Conservation (phyloP, 2,797 vertebrate species). For the Capromys pilorides region DNA sequence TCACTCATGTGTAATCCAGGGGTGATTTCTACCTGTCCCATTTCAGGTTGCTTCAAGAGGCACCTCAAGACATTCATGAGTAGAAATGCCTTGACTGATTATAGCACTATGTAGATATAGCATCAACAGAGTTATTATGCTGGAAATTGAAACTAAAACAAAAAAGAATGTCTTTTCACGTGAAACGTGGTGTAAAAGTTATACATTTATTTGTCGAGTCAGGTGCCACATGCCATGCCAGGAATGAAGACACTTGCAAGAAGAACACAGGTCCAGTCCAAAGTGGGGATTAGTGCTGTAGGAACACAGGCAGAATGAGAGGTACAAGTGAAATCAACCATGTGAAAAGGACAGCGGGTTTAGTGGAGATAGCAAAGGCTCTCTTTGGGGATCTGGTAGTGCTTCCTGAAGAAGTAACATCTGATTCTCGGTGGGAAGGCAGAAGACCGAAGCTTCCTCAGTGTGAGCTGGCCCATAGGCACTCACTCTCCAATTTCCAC, state of each 20-base stretch:
- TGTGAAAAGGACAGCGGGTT: neutral
- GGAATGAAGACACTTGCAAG: neutral
- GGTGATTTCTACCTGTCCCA: neutral
- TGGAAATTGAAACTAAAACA: conserved; percentile 4
- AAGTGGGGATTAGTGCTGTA: neutral
- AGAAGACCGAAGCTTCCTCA: neutral
- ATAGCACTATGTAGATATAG: neutral
- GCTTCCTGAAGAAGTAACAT: neutral
- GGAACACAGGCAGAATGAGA: neutral
- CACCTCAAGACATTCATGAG: neutral
- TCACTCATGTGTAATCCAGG: neutral
- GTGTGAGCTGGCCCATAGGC: neutral
- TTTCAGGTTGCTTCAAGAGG: neutral
- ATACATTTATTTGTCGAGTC: neutral
- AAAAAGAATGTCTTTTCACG: conserved; percentile 4
- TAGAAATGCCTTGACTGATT: neutral
- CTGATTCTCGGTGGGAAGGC: neutral
- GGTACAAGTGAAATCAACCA: neutral
- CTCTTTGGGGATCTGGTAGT: neutral
- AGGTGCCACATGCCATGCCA: neutral
- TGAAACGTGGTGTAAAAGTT: neutral
- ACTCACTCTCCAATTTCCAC: neutral
- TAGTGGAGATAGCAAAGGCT: too few species aligned
- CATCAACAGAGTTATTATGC: neutral
- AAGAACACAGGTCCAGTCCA: neutral